Base-by-base conservation (phyloP, 2,113 vertebrate species). In the Syrrhaptes paradoxus region DNA sequence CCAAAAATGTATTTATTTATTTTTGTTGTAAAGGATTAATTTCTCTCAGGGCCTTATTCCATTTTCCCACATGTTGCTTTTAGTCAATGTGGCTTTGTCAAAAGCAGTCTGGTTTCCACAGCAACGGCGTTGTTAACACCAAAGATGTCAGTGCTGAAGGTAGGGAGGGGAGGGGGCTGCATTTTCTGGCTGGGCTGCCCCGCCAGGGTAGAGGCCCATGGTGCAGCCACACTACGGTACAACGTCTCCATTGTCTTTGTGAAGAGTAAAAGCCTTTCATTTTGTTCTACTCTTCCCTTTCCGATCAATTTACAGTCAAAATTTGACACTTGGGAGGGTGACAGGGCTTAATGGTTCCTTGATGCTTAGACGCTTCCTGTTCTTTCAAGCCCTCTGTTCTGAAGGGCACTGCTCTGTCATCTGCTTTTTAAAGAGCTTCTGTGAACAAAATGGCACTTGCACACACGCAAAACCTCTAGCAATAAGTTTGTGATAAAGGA, bases 41-140 rank as follows among this genome's bases (percentile, higher is more conserved):
- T 97, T 96, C 65, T 96, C 59, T 74, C 21, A 6, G 57, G 87
- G 85, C 92, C 80, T 81, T 89, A 66, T 68, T 95, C 89, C 54
- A 2, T 82, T 97, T 97, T 75, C 95, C 94, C 96, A 95, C 94
- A 48, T 95, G 96, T 97, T 95, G 94, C 95, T 94, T 90, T 89
- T 57, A 96, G 92, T 96, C 93, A 95, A 93, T 95, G 96, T 96
- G 95, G 89, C 96, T 97, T 97, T 97, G 96, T 96, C 77, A 79
- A 49, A 71, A 92, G 93, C 96, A 92, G 93, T 48, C 92, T 83
- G 73, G 97, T 97, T 97, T 91, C 97, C 87, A 91, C 86, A 89
- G 97, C 91, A 96, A 96, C 93, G 9, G 83, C 80, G 85, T 28
- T 90, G 87, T 94, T 90, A 80, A 85, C 93, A 93, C 90, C 91